Conservation (phyloP, 2,888 invertebrate species). For the Abrostola triplasia region DNA sequence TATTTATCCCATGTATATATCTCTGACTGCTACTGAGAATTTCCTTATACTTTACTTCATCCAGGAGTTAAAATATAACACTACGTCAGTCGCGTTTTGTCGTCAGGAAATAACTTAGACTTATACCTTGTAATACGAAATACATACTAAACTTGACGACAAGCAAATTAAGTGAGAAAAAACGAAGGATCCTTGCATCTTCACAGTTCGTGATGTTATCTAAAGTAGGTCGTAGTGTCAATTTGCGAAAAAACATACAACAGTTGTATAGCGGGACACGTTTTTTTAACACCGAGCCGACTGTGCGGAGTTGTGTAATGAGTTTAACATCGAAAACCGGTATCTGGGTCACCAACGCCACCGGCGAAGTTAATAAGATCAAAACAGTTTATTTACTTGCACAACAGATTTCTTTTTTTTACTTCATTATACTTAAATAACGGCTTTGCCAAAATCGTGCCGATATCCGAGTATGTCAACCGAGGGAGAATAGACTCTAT, state of each 20-base stretch:
- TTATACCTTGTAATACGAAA: too few relatives aligned
- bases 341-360: constrained; percentile 64
- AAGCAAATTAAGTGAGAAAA: too few relatives aligned
- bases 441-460: constrained; percentile 41
- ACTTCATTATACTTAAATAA: constrained; percentile 47
- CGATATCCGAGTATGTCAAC: constrained; percentile 5
- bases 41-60: too few relatives aligned
- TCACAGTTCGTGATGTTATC: not conserved
- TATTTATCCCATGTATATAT: too few relatives aligned
- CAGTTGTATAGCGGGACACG: constrained; percentile 6
- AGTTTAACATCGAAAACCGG: constrained; percentile 53
- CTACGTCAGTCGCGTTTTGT: too few relatives aligned
- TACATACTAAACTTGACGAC: too few relatives aligned
- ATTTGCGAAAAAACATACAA: constrained; percentile 20
- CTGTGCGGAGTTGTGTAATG: constrained; percentile 60
- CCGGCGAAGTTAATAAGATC: constrained; percentile 58
- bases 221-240: constrained; percentile 26
- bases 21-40: too few relatives aligned
- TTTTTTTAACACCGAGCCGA: constrained; percentile 37
- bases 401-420: constrained; percentile 62
- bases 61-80: too few relatives aligned
- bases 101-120: too few relatives aligned
- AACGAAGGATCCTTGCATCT: not conserved
- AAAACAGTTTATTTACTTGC: constrained; percentile 67
- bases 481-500: constrained; percentile 24